Evolutionary conservation across 2,888 invertebrate genomes (phyloP).

Genomic region (Orgyia antiqua): DNA sequence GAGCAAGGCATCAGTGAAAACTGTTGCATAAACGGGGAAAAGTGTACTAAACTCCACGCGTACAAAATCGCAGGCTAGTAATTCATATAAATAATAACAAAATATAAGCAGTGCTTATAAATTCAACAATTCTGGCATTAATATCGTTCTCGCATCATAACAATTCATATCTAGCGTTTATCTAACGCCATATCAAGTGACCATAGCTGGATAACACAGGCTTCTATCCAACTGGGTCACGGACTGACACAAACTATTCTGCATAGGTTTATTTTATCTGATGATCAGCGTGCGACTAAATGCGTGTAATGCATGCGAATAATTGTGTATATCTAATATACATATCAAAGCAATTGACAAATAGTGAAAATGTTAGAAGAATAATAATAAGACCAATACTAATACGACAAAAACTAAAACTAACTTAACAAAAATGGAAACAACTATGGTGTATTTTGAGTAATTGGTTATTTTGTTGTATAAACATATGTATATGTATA

Average conservation of each 20-base stretch:
- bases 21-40: no score
- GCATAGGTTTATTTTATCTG: conserved; percentile 24
- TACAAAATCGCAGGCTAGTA: no score
- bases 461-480: neutral
- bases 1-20: no score
- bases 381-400: no score
- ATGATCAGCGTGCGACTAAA: conserved; percentile 19
- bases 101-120: no score
- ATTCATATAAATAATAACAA: no score
- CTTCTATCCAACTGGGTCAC: conserved; percentile 20
- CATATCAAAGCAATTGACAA: conserved; percentile 16
- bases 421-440: no score
- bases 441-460: no score
- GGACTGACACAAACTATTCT: conserved; percentile 20
- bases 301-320: conserved; percentile 15
- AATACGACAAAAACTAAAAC: no score
- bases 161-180: conserved; percentile 17
- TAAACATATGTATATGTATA: no score
- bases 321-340: conserved; percentile 3
- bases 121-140: neutral
- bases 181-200: conserved; percentile 14
- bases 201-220: conserved; percentile 7
- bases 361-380: conserved; percentile 13
- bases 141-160: conserved; percentile 4
- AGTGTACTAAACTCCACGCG: no score